Evolutionary conservation across 2,888 invertebrate species (phyloP).

Genomic region (Torymus texanus): DNA sequence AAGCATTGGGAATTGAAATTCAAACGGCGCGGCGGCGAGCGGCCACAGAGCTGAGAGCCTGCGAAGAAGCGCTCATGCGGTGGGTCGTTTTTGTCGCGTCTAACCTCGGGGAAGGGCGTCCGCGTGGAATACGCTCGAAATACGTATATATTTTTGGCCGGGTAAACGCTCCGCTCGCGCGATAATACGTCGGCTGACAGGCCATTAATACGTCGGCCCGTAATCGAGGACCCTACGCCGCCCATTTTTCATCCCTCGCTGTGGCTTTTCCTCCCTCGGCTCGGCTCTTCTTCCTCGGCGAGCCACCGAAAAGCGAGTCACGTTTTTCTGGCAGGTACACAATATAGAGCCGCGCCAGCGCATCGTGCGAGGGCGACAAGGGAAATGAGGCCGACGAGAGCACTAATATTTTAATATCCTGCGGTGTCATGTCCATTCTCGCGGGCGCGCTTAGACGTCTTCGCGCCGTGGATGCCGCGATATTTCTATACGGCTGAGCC

Average conservation of each 20-base stretch:
- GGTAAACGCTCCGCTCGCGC: conserved; percentile 31
- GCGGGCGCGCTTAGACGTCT: conserved; percentile 53
- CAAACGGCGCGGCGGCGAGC: conserved; percentile 26
- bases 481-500: conserved; percentile 16
- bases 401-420: conserved; percentile 69
- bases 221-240: conserved; percentile 47
- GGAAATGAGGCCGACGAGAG: conserved; percentile 50
- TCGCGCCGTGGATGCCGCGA: conserved; percentile 22
- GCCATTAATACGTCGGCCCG: conserved; percentile 58
- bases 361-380: neutral
- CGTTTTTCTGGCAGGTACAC: conserved; percentile 62
- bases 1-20: conserved; percentile 41
- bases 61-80: neutral
- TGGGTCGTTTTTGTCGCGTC: conserved; percentile 12
- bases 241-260: conserved; percentile 42
- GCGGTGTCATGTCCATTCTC: conserved; percentile 67
- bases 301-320: conserved; percentile 56
- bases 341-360: conserved; percentile 1
- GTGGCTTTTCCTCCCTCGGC: neutral
- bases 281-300: conserved; percentile 23
- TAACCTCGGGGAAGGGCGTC: neutral
- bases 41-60: neutral
- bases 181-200: conserved; percentile 52
- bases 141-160: conserved; percentile 7
- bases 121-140: neutral